Evolutionary conservation across 2,888 invertebrate species (phyloP), one percentile per base, ranked within the genome.

Genomic region (Lochmaea capreae): DNA sequence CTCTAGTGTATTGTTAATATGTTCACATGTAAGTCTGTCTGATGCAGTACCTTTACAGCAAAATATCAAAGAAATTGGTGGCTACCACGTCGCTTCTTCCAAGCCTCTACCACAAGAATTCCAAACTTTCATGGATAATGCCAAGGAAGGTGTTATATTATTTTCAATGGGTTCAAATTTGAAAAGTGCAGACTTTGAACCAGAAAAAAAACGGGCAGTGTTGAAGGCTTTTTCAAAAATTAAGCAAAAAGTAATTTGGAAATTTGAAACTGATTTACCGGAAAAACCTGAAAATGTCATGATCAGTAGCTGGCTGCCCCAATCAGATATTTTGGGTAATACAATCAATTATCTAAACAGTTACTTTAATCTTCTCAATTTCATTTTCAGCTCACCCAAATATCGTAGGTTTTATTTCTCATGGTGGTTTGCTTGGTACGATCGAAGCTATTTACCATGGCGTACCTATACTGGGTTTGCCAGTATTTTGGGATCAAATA

Each of bases 181-280:
- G 0, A 87, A 88, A 72, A 90, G 90, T 74, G 86, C 88, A 9
- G 88, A 91, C 76, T 83, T 93, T 71, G 89, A 90, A 0, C 78
- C 83, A 0, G 88, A 89, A 1, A 90, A 89, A 76, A 86, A 88
- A 33, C 83, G 88, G 22, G 89, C 87, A 0, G 88, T 93, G 43
- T 84, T 90, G 10, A 89, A 89, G 72, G 89, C 89, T 1, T 90
- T 93, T 68, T 86, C 89, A 0, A 88, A 87, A 75, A 80, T 93
- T 0, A 91, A 92, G 75, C 91, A 92, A 76, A 90, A 89, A 9
- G 89, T 93, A 0, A 81, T 93, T 33, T 92, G 92, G 92, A 93
- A 93, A 86, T 93, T 92, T 79, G 89, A 89, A 0, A 88, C 90
- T 33, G 71, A 72, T 39, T 73, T 84, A 18, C 81, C 82, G n/a